phyloP scores from a whole-genome alignment of 1,140 invertebrate genomes.

The Drepana arcuata region DNA sequence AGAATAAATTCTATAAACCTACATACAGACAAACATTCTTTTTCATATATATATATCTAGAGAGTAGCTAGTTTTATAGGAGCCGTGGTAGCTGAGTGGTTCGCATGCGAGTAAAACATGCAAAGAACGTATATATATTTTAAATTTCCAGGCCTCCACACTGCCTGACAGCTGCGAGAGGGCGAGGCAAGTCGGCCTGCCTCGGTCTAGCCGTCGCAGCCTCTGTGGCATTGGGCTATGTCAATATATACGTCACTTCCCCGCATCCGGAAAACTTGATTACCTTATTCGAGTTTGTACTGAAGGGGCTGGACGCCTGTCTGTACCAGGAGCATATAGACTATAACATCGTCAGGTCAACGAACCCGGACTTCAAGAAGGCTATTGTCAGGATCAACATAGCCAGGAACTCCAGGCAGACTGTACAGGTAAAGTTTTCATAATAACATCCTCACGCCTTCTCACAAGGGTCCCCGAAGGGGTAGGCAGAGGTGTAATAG shows the following conservation, averaged over 20 bases:
- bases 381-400: conserved; percentile 95
- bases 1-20: too few species aligned
- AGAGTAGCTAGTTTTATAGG: too few species aligned
- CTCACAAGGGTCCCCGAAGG: too few species aligned
- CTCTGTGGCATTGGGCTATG: conserved; percentile 91
- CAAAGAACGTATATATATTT: too few species aligned
- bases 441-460: too few species aligned
- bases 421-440: conserved; percentile 83
- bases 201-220: conserved; percentile 94
- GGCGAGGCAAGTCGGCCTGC: conserved; percentile 98
- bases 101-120: too few species aligned
- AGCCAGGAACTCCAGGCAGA: conserved; percentile 94
- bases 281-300: conserved; percentile 97
- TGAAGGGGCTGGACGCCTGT: conserved; percentile 96
- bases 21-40: too few species aligned
- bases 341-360: conserved; percentile 96
- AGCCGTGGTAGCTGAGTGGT: too few species aligned
- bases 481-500: too few species aligned
- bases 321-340: conserved; percentile 98
- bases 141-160: conserved; percentile 87
- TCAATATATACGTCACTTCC: conserved; percentile 98
- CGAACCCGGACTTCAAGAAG: conserved; percentile 97
- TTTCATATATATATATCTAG: too few species aligned
- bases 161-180: conserved; percentile 95
- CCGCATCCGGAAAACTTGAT: conserved; percentile 99